Percentiles rank a stretch among this genome's conserved stretches.
phyloP scores from a whole-genome alignment of 2,888 invertebrate genomes.

The Eupeodes luniger region DNA sequence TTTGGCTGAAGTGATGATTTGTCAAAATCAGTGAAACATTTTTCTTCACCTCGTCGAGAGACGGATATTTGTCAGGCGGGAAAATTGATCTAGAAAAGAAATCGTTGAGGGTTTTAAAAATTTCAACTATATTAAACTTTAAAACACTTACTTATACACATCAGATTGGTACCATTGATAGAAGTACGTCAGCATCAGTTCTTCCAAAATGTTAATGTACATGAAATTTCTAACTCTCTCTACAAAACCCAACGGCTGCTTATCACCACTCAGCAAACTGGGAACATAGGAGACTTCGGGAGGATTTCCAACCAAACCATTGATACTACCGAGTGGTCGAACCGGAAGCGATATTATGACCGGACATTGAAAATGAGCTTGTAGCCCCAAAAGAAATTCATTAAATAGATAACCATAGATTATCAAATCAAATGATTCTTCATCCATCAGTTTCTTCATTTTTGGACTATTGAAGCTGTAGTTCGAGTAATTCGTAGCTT shows the following conservation, averaged over 20 bases:
- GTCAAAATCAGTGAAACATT: constrained; percentile 79
- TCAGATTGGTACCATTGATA: neutral
- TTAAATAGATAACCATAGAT: constrained; percentile 74
- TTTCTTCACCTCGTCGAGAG: constrained; percentile 77
- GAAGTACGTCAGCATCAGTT: neutral
- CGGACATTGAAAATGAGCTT: constrained; percentile 80
- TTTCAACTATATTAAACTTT: neutral
- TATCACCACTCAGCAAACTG: constrained; percentile 50
- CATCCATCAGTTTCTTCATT: constrained; percentile 5
- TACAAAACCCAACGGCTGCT: constrained; percentile 78
- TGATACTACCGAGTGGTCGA: constrained; percentile 77
- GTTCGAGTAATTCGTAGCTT: neutral
- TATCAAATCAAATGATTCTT: constrained; percentile 76
- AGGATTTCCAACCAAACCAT: constrained; percentile 80
- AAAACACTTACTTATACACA: constrained; percentile 40
- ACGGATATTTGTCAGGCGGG: constrained; percentile 79
- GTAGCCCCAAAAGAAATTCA: constrained; percentile 78
- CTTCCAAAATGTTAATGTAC: neutral
- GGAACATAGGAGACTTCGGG: constrained; percentile 79
- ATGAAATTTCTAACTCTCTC: constrained; percentile 78
- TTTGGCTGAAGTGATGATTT: constrained; percentile 79
- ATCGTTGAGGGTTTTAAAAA: neutral
- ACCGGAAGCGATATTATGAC: constrained; percentile 79
- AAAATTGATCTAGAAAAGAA: constrained; percentile 77
- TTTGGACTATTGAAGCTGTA: neutral